Evolutionary conservation across 2,888 invertebrate species (phyloP).

Genomic region (Melinaea menophilus): DNA sequence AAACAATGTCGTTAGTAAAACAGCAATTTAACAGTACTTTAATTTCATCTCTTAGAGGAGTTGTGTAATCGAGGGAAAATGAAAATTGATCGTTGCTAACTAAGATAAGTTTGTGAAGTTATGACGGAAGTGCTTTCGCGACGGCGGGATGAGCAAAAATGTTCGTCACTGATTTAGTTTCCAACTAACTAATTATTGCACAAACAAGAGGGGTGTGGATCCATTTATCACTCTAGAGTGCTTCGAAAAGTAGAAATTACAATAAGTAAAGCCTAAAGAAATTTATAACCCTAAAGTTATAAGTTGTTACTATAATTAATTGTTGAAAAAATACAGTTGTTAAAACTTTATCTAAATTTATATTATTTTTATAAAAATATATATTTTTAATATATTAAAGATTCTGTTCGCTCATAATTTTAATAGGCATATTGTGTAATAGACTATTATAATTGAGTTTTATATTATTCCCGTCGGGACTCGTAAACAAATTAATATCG

Average conservation of each 20-base stretch:
- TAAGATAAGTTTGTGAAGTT: constrained; percentile 73
- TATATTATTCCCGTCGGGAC: constrained; percentile 14
- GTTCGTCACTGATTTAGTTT: constrained; percentile 50
- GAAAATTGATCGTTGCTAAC: constrained; percentile 74
- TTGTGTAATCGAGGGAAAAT: constrained; percentile 66
- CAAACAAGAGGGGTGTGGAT: constrained; percentile 51
- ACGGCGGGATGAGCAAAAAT: constrained; percentile 53
- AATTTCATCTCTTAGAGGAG: constrained; percentile 52
- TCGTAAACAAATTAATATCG: constrained; percentile 22
- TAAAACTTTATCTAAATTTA: too few relatives aligned
- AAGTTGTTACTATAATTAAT: too few relatives aligned
- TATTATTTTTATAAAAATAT: constrained; percentile 10
- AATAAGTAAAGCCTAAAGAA: too few relatives aligned
- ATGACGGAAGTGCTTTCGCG: constrained; percentile 60
- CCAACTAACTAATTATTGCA: constrained; percentile 59
- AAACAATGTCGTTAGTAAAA: constrained; percentile 19
- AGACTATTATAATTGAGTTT: constrained; percentile 20
- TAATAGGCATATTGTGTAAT: constrained; percentile 14
- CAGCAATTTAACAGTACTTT: constrained; percentile 37
- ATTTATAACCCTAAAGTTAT: too few relatives aligned
- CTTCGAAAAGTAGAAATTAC: background rate
- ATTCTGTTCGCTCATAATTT: constrained; percentile 6
- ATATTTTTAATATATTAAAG: background rate
- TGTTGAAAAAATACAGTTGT: too few relatives aligned
- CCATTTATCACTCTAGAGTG: constrained; percentile 49